Evolutionary conservation across 2,888 invertebrate genomes (phyloP), one percentile per base, ranked within the genome.

Genomic region (Serripes groenlandicus): DNA sequence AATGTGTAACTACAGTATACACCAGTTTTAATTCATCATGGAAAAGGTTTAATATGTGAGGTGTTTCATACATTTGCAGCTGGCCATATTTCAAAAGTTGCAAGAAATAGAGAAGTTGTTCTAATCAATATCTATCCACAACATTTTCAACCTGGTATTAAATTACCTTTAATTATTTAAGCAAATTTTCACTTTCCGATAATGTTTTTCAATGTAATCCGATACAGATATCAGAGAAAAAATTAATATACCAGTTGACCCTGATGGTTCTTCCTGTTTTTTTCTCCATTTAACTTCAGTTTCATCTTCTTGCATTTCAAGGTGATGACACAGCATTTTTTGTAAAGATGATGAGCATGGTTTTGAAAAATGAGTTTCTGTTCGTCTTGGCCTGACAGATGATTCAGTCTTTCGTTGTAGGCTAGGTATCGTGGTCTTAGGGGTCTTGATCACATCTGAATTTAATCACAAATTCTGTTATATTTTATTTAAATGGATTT

Each of bases 221-320:
- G 42, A 15, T 42, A 7, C 42, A n/a, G n/a, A n/a, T n/a, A n/a
- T n/a, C n/a, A n/a, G n/a, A n/a, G n/a, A n/a, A n/a, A 54, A 56
- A n/a, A 2, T 11, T n/a, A 56, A 2, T 5, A 21, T 34, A 34
- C 62, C 34, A 11, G 62, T 30, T 26, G 26, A 28, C 7, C 9
- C 42, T 26, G 28, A 21, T 35, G 18, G 52, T 21, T 15, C n/a
- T 4, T 9, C 26, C 28, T 35, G 71, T 34, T 78, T 74, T 42
- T 77, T 75, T 70, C 83, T 81, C 88, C 86, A 88, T 62, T 88
- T 88, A 3, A 88, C 79, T 15, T 60, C 52, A 3, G 37, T 66
- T 28, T 86, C 83, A 18, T 70, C 73, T 26, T 90, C 88, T 3
- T 86, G 82, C 15, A 75, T 80, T 21, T 87, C 80, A 52, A 84